phyloP scores from a whole-genome alignment of 2,113 vertebrate genomes.

The Cyanocitta stelleri region DNA sequence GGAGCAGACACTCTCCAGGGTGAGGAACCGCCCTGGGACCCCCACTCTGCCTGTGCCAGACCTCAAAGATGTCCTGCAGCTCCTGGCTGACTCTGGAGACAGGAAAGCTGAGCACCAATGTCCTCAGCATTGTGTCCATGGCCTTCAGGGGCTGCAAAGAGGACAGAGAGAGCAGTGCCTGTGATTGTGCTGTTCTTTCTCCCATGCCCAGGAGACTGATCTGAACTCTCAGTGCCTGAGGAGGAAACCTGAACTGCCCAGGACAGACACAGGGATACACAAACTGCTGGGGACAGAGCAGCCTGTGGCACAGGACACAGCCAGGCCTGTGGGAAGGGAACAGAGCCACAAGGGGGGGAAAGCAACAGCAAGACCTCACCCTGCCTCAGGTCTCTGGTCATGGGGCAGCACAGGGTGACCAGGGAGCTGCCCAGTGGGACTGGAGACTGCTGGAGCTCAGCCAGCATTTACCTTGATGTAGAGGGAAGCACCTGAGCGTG shows the following conservation, averaged over 20 bases:
- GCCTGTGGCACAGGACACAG: background rate
- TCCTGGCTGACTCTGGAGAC: too few species aligned
- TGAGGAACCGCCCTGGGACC: too few species aligned
- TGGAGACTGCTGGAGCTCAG: background rate
- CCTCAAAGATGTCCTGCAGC: too few species aligned
- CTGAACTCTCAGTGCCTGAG: background rate
- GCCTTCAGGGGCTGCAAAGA: background rate
- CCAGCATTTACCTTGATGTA: background rate
- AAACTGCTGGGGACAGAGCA: background rate
- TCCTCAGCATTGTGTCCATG: background rate
- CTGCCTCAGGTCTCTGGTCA: background rate
- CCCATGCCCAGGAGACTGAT: background rate
- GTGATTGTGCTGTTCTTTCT: background rate
- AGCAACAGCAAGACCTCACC: background rate
- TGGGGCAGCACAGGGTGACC: background rate
- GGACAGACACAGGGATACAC: background rate
- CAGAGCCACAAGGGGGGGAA: background rate
- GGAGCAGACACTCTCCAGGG: background rate
- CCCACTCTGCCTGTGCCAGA: too few species aligned
- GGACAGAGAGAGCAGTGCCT: background rate
- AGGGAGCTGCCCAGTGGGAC: background rate
- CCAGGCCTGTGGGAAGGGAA: background rate
- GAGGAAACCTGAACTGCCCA: background rate
- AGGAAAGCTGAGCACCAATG: background rate
- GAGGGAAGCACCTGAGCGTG: background rate